Base-by-base conservation (phyloP, 2,113 vertebrate species). In the Daboia siamensis region DNA sequence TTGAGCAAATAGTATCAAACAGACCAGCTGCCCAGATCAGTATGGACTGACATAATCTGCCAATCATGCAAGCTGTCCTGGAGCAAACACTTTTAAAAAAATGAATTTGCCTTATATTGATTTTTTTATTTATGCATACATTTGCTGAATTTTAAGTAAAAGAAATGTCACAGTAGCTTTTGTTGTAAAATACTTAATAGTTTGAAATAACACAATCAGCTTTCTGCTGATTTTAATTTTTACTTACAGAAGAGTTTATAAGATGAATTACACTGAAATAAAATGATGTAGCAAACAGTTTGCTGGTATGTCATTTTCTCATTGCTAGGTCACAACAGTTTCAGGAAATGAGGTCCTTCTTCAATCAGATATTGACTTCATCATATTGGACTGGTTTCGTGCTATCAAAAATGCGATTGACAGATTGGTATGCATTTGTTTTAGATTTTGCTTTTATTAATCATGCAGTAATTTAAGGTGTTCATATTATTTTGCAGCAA, bases 391-490 rank as follows among this genome's bases (percentile, higher is more conserved):
- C 97, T 98, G 98, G 98, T 98, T 98, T 96, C 96, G 98, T 33
- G 98, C 98, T 96, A 98, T 99, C 97, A 98, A 97, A 98, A 98
- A 98, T 97, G 96, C 97, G 96, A 98, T 98, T 97, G 98, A 98
- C 96, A 98, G 97, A 97, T 97, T 98, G 97, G 98, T 98, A 97
- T 97, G 98, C 98, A 98, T 98, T 97, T 97, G 46, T 86, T 57
- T 90, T 88, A 80, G 93, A 96, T 97, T 95, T 96, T 98, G 96
- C 94, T 94, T 97, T 98, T 97, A 97, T 97, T 97, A 98, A 97
- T 97, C 96, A 96, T 92, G 91, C 96, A 96, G 87, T 95, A 95
- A 96, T 95, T 97, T 96, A 96, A 97, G 96, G 96, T 94, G 95
- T 94, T 95, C 95, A 91, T 94, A 94, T 95, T 90, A 87, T 94